Conservation (phyloP, 2,113 vertebrate species). For the Solea senegalensis region DNA sequence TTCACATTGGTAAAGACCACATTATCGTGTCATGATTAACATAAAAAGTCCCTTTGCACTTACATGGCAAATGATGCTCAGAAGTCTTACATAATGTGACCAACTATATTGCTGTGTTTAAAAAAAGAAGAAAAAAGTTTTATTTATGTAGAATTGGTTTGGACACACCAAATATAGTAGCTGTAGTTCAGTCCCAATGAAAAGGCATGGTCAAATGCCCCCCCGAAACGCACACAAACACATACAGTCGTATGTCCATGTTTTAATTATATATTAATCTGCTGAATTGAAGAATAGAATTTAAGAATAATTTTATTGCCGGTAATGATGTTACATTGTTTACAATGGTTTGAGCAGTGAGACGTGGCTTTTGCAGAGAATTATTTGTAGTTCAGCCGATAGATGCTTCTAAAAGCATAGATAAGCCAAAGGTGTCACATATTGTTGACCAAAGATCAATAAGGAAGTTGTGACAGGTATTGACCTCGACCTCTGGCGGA, state of each 20-base stretch:
- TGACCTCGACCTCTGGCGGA: conserved; percentile 52
- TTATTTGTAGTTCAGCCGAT: not conserved
- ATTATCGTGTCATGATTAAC: not conserved
- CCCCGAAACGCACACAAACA: no score
- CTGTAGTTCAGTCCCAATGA: conserved; percentile 51
- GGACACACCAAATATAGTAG: not conserved
- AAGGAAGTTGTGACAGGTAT: conserved; percentile 48
- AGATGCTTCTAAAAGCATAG: not conserved
- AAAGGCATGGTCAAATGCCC: conserved; percentile 11
- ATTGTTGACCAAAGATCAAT: conserved; percentile 51
- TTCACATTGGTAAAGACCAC: no score
- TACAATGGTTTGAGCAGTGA: not conserved
- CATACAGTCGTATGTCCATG: no score
- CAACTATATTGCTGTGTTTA: no score
- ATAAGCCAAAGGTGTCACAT: conserved; percentile 11
- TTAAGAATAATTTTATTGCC: no score
- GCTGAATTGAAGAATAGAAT: no score
- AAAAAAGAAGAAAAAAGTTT: not conserved
- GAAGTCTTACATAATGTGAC: not conserved
- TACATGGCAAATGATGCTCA: not conserved
- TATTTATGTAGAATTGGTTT: not conserved
- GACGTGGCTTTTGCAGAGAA: not conserved
- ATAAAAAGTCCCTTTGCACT: not conserved
- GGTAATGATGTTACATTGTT: no score
- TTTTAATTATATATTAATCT: no score